Conservation (phyloP, 2,797 vertebrate genomes). For the Acanthopagrus latus region DNA sequence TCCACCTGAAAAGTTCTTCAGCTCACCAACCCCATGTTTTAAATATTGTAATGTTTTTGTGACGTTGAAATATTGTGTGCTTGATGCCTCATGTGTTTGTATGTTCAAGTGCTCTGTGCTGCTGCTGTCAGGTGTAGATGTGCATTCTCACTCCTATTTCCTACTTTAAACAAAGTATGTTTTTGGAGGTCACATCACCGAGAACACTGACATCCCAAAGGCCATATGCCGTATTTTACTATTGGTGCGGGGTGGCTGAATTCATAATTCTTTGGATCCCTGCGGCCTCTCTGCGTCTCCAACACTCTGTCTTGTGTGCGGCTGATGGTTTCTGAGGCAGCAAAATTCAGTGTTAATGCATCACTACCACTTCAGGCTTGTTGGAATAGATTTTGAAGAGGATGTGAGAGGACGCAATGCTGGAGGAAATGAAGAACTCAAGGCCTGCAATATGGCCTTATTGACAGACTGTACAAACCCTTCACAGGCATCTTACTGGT, state of each 20-base stretch:
- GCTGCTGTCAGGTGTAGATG: conserved; percentile 54
- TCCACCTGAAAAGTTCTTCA: too few species aligned
- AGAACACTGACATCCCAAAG: conserved; percentile 43
- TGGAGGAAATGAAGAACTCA: conserved; percentile 63
- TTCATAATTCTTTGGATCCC: conserved; percentile 55
- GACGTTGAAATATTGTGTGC: too few species aligned
- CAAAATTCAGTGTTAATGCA: conserved; percentile 75
- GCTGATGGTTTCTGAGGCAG: conserved; percentile 71
- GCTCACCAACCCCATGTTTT: too few species aligned
- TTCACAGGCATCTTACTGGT: conserved; percentile 27
- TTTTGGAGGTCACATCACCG: conserved; percentile 40
- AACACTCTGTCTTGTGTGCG: conserved; percentile 50
- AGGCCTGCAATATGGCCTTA: conserved; percentile 46
- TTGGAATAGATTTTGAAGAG: conserved; percentile 75
- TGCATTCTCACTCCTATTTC: conserved; percentile 30
- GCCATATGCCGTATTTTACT: conserved; percentile 48
- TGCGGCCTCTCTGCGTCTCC: conserved; percentile 64
- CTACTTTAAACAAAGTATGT: conserved; percentile 33
- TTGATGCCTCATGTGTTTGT: background rate
- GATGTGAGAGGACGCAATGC: conserved; percentile 71
- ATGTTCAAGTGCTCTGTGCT: conserved; percentile 6
- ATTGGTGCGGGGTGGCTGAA: conserved; percentile 42
- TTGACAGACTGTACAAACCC: conserved; percentile 46
- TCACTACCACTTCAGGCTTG: conserved; percentile 76
- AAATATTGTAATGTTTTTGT: too few species aligned